A percentile compares a stretch with the other conserved stretches of the same genome.
Conservation (phyloP, 2,888 invertebrate genomes). For the Ophion obscuratus region DNA sequence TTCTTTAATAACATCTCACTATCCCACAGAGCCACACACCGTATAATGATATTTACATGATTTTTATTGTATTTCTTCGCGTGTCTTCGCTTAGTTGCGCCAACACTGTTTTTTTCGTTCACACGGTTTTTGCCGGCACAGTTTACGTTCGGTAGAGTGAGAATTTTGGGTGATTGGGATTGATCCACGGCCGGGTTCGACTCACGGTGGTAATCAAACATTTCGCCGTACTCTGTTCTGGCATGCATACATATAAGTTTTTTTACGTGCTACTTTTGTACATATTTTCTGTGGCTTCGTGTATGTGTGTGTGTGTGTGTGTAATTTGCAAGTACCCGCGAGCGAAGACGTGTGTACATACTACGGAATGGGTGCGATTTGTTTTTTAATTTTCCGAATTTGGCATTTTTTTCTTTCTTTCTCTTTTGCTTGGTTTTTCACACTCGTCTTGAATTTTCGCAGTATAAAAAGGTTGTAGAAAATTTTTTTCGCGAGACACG, state of each 20-base stretch:
- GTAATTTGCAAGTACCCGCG: not conserved
- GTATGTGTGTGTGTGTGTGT: slow-evolving; percentile 30
- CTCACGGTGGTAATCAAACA: slow-evolving; percentile 30
- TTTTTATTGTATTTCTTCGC: not conserved
- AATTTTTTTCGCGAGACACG: slow-evolving; percentile 50
- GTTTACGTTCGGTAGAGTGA: not conserved
- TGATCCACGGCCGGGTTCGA: slow-evolving; percentile 7
- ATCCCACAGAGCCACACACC: not conserved
- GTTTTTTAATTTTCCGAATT: not conserved
- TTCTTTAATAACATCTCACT: slow-evolving; percentile 43
- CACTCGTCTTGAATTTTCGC: not conserved
- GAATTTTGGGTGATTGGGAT: not conserved
- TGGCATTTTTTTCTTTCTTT: not conserved
- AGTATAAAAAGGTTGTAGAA: slow-evolving; percentile 65
- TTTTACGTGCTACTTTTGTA: slow-evolving; percentile 51
- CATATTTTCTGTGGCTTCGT: slow-evolving; percentile 40
- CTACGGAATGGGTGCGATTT: not conserved
- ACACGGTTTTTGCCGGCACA: not conserved
- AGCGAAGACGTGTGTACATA: not conserved
- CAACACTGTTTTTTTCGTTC: not conserved
- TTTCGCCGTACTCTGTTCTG: slow-evolving; percentile 39
- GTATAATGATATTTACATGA: slow-evolving; percentile 62
- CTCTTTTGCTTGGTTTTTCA: not conserved
- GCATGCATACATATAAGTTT: not conserved
- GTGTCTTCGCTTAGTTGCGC: not conserved